Base-by-base conservation (phyloP, 2,888 invertebrate genomes). In the Encarsia formosa region DNA sequence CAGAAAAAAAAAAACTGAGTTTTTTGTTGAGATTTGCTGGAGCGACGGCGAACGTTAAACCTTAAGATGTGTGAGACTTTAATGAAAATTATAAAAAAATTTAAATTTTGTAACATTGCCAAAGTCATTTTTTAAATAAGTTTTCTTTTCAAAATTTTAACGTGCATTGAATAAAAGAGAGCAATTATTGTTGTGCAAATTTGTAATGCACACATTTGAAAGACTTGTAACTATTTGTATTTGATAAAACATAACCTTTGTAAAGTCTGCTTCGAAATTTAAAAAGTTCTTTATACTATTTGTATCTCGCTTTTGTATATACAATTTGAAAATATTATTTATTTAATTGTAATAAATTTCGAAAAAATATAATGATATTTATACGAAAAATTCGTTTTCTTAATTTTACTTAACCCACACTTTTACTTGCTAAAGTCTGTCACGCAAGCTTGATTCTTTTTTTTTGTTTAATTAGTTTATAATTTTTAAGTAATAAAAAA, bases 281-380 rank as follows among this genome's bases (percentile, higher is more conserved):
- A 23, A 46, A 22, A 31, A 47, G 39, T 42, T 51, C 40, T 56
- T n/a, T 22, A 40, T 48, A 44, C 45, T 49, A 26, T 54, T 51
- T 54, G 42, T 52, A 42, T 52, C 42, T 51, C 47, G 58, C 56
- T 63, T 67, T 68, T 69, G 68, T 69, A 70, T 58, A 52, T 55
- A 54, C 31, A 26, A 50, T 44, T 35, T 20, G 39, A 42, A 57
- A 56, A 68, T 66, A 63, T 67, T 73, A 73, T 72, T 73, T 73
- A 73, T 73, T 72, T 67, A 72, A 68, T 63, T 72, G 70, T 72
- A 70, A 69, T 65, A 64, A 66, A 66, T 65, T 68, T 65, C 65
- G n/a, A 61, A 68, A 59, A 64, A 70, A 67, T 60, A 72, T 65
- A 72, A 63, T 64, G 58, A 66, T 72, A 73, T 73, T 73, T 73